Conservation (phyloP, 1,140 invertebrate genomes). For the Nebria ingens region DNA sequence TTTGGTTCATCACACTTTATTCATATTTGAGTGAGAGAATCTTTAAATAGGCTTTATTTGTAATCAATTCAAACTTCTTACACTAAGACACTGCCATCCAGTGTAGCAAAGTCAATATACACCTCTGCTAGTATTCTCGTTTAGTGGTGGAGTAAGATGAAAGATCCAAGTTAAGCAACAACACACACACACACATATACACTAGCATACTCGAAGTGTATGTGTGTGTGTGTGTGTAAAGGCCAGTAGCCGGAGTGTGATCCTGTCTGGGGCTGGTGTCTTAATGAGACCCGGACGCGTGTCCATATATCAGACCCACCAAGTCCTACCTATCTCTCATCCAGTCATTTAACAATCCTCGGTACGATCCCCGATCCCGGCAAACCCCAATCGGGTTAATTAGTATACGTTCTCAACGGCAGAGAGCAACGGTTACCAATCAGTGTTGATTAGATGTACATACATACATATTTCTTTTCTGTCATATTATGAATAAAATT, state of each 20-base stretch:
- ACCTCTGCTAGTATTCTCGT: too few relatives aligned
- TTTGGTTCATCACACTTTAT: too few relatives aligned
- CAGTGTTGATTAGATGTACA: background rate
- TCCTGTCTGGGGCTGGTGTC: conserved; percentile 26
- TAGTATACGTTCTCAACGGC: too few relatives aligned
- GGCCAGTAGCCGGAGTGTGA: conserved; percentile 14
- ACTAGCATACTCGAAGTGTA: background rate
- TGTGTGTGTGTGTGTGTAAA: background rate
- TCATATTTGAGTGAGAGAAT: too few relatives aligned
- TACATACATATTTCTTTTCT: background rate
- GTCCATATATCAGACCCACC: conserved; percentile 25
- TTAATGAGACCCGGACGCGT: conserved; percentile 27
- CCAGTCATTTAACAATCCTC: too few relatives aligned
- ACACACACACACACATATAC: background rate
- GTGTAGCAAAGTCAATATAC: too few relatives aligned
- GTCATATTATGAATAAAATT: background rate
- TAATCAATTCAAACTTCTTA: too few relatives aligned
- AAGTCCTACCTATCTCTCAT: background rate
- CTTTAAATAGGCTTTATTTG: too few relatives aligned
- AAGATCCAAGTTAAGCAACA: background rate
- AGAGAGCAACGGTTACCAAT: conserved; percentile 13
- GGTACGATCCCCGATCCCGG: background rate
- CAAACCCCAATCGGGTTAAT: conserved; percentile 21
- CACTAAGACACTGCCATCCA: too few relatives aligned
- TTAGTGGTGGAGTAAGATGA: too few relatives aligned